phyloP scores from a whole-genome alignment of 2,113 vertebrate species.

The Pterophyllum scalare region DNA sequence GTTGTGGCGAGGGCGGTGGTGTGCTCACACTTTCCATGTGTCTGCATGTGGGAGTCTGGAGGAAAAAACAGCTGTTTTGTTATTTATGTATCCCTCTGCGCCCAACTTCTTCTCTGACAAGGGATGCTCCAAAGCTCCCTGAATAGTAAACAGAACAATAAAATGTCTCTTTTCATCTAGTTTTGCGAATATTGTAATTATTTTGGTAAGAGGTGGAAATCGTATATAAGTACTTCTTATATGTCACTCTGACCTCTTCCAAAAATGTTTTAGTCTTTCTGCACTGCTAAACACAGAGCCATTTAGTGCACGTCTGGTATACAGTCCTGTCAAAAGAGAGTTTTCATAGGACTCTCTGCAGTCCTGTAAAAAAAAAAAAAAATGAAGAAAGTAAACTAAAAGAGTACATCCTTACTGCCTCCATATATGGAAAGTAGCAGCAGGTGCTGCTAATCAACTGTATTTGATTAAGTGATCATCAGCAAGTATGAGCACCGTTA shows the following conservation, averaged over 20 bases:
- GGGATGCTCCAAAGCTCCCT: constrained; percentile 14
- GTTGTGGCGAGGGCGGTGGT: constrained; percentile 51
- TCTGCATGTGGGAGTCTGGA: constrained; percentile 67
- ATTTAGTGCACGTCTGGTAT: background rate
- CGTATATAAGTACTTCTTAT: background rate
- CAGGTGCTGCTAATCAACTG: background rate
- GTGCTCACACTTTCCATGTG: constrained; percentile 75
- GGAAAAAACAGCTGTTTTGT: constrained; percentile 71
- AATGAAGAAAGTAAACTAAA: no score
- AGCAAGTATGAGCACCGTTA: background rate
- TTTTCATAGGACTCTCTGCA: no score
- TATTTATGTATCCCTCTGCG: constrained; percentile 43
- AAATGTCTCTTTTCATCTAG: background rate
- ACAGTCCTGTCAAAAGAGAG: background rate
- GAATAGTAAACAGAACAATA: background rate
- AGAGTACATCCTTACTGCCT: background rate
- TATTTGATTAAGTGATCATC: background rate
- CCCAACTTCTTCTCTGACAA: constrained; percentile 8
- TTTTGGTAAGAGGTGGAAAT: background rate
- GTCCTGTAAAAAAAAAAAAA: no score
- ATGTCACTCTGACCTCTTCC: background rate
- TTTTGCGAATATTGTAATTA: background rate
- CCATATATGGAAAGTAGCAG: background rate
- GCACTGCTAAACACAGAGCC: background rate
- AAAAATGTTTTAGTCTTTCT: background rate